Base-by-base conservation (phyloP, 64 coral and sea anemone genomes). In the Montipora capricornis region DNA sequence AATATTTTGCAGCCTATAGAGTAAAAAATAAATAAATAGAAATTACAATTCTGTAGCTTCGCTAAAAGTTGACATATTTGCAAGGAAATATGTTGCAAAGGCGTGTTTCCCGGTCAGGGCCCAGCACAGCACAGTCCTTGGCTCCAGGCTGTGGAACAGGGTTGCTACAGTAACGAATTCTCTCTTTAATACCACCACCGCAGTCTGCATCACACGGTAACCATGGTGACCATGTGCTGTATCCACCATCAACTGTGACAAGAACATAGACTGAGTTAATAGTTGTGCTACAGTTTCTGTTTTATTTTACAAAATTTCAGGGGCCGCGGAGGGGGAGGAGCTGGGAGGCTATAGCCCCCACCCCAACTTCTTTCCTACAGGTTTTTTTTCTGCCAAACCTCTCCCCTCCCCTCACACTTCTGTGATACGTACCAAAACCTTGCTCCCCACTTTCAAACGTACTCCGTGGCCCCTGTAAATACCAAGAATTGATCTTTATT, bases 201-300 rank as follows among this genome's bases (percentile, higher is more conserved):
- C 95, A 96, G 76, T 96, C 95, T 68, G 95, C 95, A n/a, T 96
- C 95, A 76, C 95, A 96, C 9, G 82, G 87, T 77, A 93, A 81
- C 95, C 95, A 96, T 13, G 88, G 64, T 67, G 88, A 83, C 95
- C 95, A 96, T 44, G 75, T 69, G 4, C 88, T 80, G 45, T 96
- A 96, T 79, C 70, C 67, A 47, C 84, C 73, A 74, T 87, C 59
- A 53, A 80, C 95, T 96, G 13, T 16, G 64, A 84, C 1, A 8
- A 11, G 6, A 80, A 50, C 78, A 47, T 5, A 46, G 52, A 68
- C 14, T 68, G 12, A 13, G 64, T 68, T 68, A 17, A 37, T 37
- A 37, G 1, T 68, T 68, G 17, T 68, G 64, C 4, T n/a, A n/a
- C 17, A 5, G 17, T 68, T n/a, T 4, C 64, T 68, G 8, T 17